Base-by-base conservation (phyloP, 1,140 invertebrate species). In the Mesaphorura yosii region DNA sequence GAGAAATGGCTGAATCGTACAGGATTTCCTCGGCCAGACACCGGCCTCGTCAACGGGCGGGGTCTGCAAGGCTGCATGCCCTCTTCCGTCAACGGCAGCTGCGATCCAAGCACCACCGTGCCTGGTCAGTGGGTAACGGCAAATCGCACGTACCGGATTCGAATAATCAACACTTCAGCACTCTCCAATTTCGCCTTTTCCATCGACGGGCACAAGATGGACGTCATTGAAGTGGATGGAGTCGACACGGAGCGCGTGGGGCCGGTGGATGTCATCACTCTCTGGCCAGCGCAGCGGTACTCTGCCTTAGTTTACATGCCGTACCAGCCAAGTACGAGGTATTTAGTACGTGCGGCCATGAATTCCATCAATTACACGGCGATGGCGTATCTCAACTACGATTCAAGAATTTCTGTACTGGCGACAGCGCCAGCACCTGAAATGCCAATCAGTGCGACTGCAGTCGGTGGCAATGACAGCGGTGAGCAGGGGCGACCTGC, bases 41-140 rank as follows among this genome's bases (percentile, higher is more conserved):
- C 53, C 22, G 15, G 22, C 2, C 37, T 55, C 27, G 51, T 55
- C 46, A 55, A 55, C 48, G 53, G 53, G 12, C 26, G 34, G 23
- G 53, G 53, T 2, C 20, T 20, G 2, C 51, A 41, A 22, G 3
- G n/a, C 6, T 55, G 53, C 23, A 5, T n/a, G 3, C 31, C n/a
- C n/a, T 10, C 31, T n/a, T 10, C n/a, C 10, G 31, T 10, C 31
- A n/a, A 10, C n/a, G 31, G 31, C n/a, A n/a, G 10, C n/a, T 29
- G 19, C 19, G 12, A 14, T 34, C 31, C 31, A 10, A n/a, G 10
- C n/a, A 34, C 31, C n/a, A n/a, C n/a, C 31, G n/a, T 10, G 10
- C 31, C 31, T 45, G 12, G 37, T 50, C 6, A 12, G n/a, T n/a
- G n/a, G n/a, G n/a, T n/a, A n/a, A 46, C 27, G n/a, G 31, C 27